Conservation (phyloP, 2,888 invertebrate genomes). For the Geotrupes spiniger region DNA sequence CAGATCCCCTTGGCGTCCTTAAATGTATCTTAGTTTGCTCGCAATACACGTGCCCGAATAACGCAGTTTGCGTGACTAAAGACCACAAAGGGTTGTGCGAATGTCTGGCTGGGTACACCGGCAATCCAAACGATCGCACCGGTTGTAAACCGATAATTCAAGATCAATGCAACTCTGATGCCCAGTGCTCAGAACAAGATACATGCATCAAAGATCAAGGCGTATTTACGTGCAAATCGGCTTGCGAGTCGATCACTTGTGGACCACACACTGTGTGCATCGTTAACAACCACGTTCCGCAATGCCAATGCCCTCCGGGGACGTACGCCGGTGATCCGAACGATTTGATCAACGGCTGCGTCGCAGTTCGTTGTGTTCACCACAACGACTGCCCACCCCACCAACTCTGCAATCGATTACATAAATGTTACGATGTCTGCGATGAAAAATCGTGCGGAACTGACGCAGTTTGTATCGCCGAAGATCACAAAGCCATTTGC, state of each 20-base stretch:
- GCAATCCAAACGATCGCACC: constrained; percentile 85
- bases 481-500: constrained; percentile 78
- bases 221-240: constrained; percentile 67
- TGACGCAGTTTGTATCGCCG: constrained; percentile 84
- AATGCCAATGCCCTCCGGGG: constrained; percentile 87
- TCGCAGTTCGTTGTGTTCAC: constrained; percentile 80
- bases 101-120: constrained; percentile 78
- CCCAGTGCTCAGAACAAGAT: constrained; percentile 80
- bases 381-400: constrained; percentile 78
- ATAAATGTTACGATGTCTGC: constrained; percentile 79
- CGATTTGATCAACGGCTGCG: constrained; percentile 70
- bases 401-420: constrained; percentile 78
- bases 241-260: constrained; percentile 74
- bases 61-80: constrained; percentile 75
- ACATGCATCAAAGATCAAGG: constrained; percentile 66
- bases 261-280: constrained; percentile 86
- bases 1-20: constrained; percentile 81
- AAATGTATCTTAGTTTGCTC: constrained; percentile 78
- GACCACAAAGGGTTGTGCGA: constrained; percentile 77
- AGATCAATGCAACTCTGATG: constrained; percentile 75
- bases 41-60: constrained; percentile 79
- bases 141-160: constrained; percentile 75
- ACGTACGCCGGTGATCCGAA: constrained; percentile 84
- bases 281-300: constrained; percentile 84
- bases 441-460: constrained; percentile 78